Evolutionary conservation across 2,797 vertebrate genomes (phyloP).

Genomic region (Saxicola maurus): DNA sequence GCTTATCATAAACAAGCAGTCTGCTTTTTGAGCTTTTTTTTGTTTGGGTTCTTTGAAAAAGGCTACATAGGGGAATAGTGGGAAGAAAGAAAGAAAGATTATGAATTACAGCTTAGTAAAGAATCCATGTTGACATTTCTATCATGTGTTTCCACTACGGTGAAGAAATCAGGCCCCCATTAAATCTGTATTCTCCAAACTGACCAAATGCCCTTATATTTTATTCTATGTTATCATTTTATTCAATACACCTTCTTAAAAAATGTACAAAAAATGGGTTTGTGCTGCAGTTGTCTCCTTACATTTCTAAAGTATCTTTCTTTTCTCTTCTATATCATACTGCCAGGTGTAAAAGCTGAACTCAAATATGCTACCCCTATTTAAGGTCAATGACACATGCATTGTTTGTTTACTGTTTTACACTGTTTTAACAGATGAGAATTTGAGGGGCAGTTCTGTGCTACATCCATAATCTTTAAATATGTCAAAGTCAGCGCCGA

Average conservation of each 20-base stretch:
- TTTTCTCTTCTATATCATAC: not conserved
- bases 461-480: not conserved
- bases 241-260: not conserved
- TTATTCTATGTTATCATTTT: not conserved
- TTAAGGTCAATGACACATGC: not conserved
- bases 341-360: not conserved
- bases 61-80: not conserved
- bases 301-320: not conserved
- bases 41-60: not conserved
- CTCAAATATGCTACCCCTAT: not conserved
- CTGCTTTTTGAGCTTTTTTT: constrained; percentile 22
- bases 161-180: not conserved
- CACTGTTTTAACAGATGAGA: not conserved
- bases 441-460: not conserved
- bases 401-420: not conserved
- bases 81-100: not conserved
- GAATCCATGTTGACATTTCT: not conserved
- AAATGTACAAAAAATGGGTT: not conserved
- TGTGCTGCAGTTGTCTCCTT: not conserved
- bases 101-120: not conserved
- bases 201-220: not conserved
- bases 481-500: not conserved
- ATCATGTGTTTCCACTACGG: not conserved
- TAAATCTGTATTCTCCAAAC: not conserved
- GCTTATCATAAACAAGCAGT: constrained; percentile 32